These are phyloP conservation scores for Ecdyonurus torrentis DNA, from an alignment of 2,888 invertebrate genomes.

Conservation along the genomic window DNA sequence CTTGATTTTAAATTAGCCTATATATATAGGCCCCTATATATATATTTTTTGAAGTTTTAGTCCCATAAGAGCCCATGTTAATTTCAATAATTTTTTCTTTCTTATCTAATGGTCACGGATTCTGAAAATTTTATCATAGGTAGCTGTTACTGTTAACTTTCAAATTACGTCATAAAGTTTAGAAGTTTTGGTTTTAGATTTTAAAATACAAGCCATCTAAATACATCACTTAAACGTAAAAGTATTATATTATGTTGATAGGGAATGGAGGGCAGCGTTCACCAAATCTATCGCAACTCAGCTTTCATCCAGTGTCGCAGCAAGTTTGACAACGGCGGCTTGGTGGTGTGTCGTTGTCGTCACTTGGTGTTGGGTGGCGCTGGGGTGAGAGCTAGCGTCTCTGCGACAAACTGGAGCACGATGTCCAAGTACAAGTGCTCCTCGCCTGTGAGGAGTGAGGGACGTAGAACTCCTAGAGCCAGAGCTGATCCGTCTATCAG, in stretches of 20 bases:
- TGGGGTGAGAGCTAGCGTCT: neutral
- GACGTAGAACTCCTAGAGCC: neutral
- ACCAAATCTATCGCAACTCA: neutral
- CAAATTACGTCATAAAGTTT: neutral
- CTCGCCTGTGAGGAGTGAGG: neutral
- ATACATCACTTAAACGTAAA: neutral
- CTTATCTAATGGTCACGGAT: too few relatives aligned
- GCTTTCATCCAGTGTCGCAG: neutral
- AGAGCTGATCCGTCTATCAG: neutral
- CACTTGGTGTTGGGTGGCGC: neutral
- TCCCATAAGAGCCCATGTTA: too few relatives aligned
- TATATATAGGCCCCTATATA: too few relatives aligned
- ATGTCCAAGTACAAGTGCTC: too few relatives aligned
- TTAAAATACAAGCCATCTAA: neutral
- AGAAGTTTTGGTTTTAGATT: neutral
- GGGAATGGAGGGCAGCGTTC: neutral
- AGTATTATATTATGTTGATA: neutral
- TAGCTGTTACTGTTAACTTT: too few relatives aligned
- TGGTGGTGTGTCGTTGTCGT: neutral
- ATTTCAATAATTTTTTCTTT: too few relatives aligned
- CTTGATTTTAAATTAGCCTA: too few relatives aligned
- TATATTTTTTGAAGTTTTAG: too few relatives aligned
- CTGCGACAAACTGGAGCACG: neutral
- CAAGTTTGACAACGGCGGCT: neutral
- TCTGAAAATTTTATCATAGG: too few relatives aligned